Evolutionary conservation across 2,113 vertebrate genomes (phyloP).

Genomic region (Trichechus manatus): DNA sequence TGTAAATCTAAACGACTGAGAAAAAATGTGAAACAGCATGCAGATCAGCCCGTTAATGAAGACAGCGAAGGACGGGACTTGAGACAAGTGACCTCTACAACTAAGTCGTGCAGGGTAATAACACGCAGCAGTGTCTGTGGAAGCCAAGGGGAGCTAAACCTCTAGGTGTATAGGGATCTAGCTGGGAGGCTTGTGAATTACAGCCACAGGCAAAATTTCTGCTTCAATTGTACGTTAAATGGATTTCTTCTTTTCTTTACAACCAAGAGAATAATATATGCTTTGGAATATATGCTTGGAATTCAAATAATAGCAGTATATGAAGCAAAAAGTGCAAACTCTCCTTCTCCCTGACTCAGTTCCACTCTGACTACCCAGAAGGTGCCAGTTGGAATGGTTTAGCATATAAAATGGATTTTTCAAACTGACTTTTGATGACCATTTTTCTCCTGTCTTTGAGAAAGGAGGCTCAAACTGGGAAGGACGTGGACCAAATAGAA

Average conservation of each 20-base stretch:
- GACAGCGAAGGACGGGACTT: conserved; percentile 90
- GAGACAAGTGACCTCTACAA: conserved; percentile 96
- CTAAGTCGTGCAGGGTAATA: conserved; percentile 93
- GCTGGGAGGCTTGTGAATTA: background rate
- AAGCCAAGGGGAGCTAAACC: background rate
- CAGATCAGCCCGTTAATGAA: conserved; percentile 88
- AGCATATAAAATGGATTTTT: background rate
- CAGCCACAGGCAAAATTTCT: background rate
- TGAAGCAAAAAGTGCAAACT: background rate
- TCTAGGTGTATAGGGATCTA: background rate
- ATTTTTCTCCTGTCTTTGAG: background rate
- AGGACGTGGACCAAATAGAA: background rate
- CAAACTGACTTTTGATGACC: background rate
- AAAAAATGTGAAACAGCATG: conserved; percentile 92
- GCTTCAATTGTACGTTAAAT: background rate
- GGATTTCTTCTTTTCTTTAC: conserved; percentile 20
- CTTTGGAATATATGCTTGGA: background rate
- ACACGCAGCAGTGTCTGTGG: background rate
- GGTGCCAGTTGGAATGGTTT: background rate
- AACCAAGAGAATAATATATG: background rate
- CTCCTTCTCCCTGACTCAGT: background rate
- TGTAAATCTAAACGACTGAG: conserved; percentile 98
- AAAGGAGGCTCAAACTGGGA: background rate
- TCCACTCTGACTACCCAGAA: background rate
- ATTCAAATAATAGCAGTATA: background rate